A percentile compares a stretch with the other conserved stretches of the same genome.
These are phyloP conservation scores for Malthinus flaveolus DNA, from an alignment of 2,888 invertebrate species.

Conservation along the genomic window DNA sequence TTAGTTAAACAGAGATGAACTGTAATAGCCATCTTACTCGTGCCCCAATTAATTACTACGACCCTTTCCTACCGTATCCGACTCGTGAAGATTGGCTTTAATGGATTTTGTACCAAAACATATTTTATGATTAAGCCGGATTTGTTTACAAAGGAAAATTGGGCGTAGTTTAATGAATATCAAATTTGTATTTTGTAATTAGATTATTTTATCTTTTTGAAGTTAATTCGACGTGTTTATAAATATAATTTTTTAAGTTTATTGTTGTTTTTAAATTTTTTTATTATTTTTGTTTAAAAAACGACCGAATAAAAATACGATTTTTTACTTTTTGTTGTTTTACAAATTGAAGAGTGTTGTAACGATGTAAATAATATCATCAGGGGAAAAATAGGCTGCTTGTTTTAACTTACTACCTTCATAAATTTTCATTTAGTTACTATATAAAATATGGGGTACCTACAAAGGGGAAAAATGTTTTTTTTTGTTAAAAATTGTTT, in stretches of 20 bases:
- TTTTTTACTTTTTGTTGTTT: constrained; percentile 22
- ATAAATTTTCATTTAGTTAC: constrained; percentile 25
- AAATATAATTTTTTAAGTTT: not conserved
- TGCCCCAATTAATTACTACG: constrained; percentile 32
- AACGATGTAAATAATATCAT: constrained; percentile 26
- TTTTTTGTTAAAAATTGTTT: no score
- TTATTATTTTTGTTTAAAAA: not conserved
- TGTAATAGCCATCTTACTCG: constrained; percentile 24
- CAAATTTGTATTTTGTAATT: constrained; percentile 22
- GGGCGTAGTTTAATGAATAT: constrained; percentile 24
- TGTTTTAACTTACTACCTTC: constrained; percentile 21
- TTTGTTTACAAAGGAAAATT: constrained; percentile 31
- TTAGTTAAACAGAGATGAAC: constrained; percentile 29
- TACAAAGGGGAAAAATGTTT: not conserved
- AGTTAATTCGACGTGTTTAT: not conserved
- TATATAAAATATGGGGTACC: constrained; percentile 10
- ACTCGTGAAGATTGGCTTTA: constrained; percentile 32
- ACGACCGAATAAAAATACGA: constrained; percentile 11
- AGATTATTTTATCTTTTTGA: constrained; percentile 21
- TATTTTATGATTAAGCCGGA: constrained; percentile 31
- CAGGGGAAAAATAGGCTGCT: constrained; percentile 23
- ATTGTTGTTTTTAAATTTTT: constrained; percentile 2
- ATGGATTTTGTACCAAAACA: constrained; percentile 33
- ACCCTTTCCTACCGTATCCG: constrained; percentile 29
- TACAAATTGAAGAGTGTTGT: constrained; percentile 27